Percentiles rank a stretch among this genome's conserved stretches.
These are phyloP conservation scores for Myiothlypis chrysogaster DNA, from an alignment of 2,797 vertebrate genomes.

Conservation along the genomic window DNA sequence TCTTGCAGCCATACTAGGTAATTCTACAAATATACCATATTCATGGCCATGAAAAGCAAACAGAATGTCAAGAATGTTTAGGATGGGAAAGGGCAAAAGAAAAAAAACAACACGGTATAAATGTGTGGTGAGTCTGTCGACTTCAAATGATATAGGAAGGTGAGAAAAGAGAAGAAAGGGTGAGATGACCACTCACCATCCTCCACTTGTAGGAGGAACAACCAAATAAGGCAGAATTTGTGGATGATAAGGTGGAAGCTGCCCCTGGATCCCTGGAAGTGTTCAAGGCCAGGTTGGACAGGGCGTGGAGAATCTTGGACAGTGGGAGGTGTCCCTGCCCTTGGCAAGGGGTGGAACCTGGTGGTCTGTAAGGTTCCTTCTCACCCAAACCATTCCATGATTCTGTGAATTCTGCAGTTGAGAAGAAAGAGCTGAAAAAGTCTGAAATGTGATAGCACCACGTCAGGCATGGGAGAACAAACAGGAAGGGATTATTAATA, in stretches of 20 bases:
- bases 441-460: background rate
- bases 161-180: background rate
- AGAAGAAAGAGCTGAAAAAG: background rate
- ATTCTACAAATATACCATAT: background rate
- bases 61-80: background rate
- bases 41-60: background rate
- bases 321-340: background rate
- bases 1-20: background rate
- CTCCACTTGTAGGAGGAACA: background rate
- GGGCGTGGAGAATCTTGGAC: accelerated
- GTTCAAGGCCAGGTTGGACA: background rate
- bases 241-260: background rate
- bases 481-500: background rate
- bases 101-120: background rate
- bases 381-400: background rate
- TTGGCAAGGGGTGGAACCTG: background rate
- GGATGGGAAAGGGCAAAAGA: background rate
- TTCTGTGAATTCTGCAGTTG: background rate
- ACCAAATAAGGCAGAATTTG: background rate
- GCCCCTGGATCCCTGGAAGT: background rate
- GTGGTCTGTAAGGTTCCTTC: background rate
- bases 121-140: background rate
- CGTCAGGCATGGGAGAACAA: background rate
- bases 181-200: background rate
- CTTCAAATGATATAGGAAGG: background rate